Evolutionary conservation across 2,797 vertebrate genomes (phyloP), one percentile per base, ranked within the genome.

Genomic region (Remorina albescens): DNA sequence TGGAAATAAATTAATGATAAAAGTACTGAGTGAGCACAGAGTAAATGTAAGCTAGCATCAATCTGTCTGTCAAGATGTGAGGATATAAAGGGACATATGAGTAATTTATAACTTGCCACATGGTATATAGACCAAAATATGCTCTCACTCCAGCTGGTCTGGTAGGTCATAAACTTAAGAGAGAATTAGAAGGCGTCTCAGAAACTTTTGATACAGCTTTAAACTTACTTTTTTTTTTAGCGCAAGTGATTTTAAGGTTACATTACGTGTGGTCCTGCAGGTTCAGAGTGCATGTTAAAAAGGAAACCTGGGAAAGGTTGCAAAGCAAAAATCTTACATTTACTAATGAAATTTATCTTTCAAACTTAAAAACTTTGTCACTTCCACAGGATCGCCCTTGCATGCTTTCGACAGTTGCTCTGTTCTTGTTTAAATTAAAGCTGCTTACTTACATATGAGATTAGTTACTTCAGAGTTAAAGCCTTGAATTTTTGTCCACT

Each of bases 1-100:
- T 25, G 28, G 26, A 76, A 78, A 81, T 76, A 62, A 83, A 82
- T 83, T 68, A 59, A 74, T 66, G 62, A 49, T 49, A 62, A 76
- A 80, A 30, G 42, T 21, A 72, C 51, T 18, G 62, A 57, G 63
- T n/a, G 51, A 74, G 77, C 50, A 54, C 39, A 18, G 81, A 71
- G 77, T 28, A 51, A 63, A 69, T 30, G 49, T 44, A 19, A 32
- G 49, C 51, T 55, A 59, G 67, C 70, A 87, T 87, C 57, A 81
- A 72, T 75, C 78, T 80, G 55, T 50, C 71, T 77, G 67, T 85
- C 71, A 59, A 18, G 28, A 67, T 54, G 64, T 4, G 67, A 66
- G 57, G 53, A 36, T 49, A 54, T 71, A 51, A 32, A 37, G 67
- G 39, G 39, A 69, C 25, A 39, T 34, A 32, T 42, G 23, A 34